Conservation (phyloP, 2,888 invertebrate genomes). For the Drosophila sordidapex region DNA sequence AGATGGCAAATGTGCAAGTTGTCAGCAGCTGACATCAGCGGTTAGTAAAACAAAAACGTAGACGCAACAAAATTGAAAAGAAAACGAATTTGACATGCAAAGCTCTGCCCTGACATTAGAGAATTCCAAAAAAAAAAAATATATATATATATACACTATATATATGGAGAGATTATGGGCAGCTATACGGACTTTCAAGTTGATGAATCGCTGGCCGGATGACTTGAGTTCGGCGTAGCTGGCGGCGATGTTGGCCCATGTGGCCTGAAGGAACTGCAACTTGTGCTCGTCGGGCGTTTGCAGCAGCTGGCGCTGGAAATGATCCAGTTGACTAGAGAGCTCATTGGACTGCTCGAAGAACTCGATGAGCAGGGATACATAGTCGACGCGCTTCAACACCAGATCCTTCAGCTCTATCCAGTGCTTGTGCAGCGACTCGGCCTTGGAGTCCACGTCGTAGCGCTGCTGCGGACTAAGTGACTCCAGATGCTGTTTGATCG, state of each 20-base stretch:
- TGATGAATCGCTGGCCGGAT: constrained; percentile 88
- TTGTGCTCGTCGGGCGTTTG: constrained; percentile 87
- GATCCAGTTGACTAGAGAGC: constrained; percentile 88
- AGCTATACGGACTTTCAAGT: constrained; percentile 84
- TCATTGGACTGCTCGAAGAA: constrained; percentile 90
- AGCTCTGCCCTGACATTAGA: constrained; percentile 50
- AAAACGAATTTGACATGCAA: constrained; percentile 46
- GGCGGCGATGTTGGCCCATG: constrained; percentile 88
- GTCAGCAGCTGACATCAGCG: constrained; percentile 66
- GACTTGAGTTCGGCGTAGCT: constrained; percentile 89
- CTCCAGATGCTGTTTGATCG: constrained; percentile 88
- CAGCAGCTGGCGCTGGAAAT: constrained; percentile 87
- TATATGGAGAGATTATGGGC: constrained; percentile 2
- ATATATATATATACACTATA: background rate
- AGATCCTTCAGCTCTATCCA: constrained; percentile 88
- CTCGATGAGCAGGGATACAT: constrained; percentile 89
- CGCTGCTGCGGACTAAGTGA: constrained; percentile 88
- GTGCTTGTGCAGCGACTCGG: constrained; percentile 87
- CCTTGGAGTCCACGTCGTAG: constrained; percentile 88
- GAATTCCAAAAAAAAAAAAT: constrained; percentile 59
- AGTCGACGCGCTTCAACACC: constrained; percentile 88
- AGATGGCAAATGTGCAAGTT: constrained; percentile 62
- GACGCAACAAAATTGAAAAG: background rate
- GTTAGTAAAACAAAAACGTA: constrained; percentile 41
- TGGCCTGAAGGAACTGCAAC: constrained; percentile 82